Conservation (phyloP, 2,113 vertebrate genomes). For the Oreochromis tanganicae region DNA sequence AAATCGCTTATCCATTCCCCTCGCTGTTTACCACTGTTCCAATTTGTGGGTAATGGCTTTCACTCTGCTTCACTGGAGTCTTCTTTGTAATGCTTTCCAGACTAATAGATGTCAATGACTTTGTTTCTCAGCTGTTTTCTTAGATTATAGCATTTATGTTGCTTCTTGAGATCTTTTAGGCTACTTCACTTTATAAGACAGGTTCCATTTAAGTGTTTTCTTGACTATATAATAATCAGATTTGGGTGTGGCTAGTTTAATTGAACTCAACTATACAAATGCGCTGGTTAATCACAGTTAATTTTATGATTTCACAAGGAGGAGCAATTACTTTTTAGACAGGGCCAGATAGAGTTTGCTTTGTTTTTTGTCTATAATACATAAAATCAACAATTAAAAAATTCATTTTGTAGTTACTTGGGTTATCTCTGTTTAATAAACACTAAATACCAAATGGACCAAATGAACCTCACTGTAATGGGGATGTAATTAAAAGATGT, state of each 20-base stretch:
- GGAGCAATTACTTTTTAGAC: fast-evolving
- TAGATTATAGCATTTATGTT: not conserved
- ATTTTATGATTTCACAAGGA: not conserved
- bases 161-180: not conserved
- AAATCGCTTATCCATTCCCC: not conserved
- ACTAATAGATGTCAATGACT: not conserved
- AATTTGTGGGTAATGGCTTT: not conserved
- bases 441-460: conserved; percentile 15
- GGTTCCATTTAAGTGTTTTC: not conserved
- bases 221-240: not conserved
- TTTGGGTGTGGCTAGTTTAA: not conserved
- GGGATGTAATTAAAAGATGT: conserved; percentile 58
- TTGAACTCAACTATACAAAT: not conserved
- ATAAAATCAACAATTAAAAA: not conserved
- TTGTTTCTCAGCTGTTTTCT: not conserved
- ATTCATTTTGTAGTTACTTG: not conserved
- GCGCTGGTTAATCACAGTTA: not conserved
- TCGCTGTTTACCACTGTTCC: not conserved
- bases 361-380: not conserved
- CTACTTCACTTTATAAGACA: not conserved
- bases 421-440: not conserved
- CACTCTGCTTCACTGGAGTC: not conserved
- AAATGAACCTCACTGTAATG: conserved; percentile 30
- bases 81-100: fast-evolving
- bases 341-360: fast-evolving